Evolutionary conservation across 2,797 vertebrate genomes (phyloP), one percentile per base, ranked within the genome.

Genomic region (Danio choprae): DNA sequence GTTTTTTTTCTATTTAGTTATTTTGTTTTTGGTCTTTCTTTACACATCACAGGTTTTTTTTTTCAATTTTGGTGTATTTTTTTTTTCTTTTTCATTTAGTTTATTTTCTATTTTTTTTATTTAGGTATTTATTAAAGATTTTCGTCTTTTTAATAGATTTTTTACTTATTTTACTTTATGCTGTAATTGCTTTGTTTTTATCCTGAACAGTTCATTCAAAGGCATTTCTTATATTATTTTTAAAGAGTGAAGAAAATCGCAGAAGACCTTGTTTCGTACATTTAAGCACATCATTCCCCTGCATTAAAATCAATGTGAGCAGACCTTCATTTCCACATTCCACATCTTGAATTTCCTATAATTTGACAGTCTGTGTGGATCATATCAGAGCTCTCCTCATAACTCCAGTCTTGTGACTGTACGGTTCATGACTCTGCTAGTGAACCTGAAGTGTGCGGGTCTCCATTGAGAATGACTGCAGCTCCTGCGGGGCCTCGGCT

Each of bases 381-480:
- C 7, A 6, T 18, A 48, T 60, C 71, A 18, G 8, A 36, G 15
- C 43, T 38, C 15, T 60, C 20, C 16, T 48, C 56, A n/a, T 12
- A 46, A 36, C 43, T 59, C 15, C 41, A 36, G 72, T 75, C 36
- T 63, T 76, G n/a, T 64, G 60, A 64, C 74, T n/a, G 59, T 63
- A 20, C 2, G 12, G 46, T 51, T 64, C 15, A 16, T 13, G 20
- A 22, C 55, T 6, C 20, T 29, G 9, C 20, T 58, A 0, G 20
- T 80, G 60, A 80, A 55, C 53, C 77, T 56, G 38, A 64, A 46
- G 59, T 5, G 15, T 5, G 15, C 56, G 11, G 58, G 18, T 78
- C 63, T 67, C 43, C 43, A 64, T 12, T 51, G 50, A 64, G 41
- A 64, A 46, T 29, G 43, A 46, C 2, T 3, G 10, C 9, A 20